Evolutionary conservation across 2,888 invertebrate species (phyloP).

Genomic region (Torymus texanus): DNA sequence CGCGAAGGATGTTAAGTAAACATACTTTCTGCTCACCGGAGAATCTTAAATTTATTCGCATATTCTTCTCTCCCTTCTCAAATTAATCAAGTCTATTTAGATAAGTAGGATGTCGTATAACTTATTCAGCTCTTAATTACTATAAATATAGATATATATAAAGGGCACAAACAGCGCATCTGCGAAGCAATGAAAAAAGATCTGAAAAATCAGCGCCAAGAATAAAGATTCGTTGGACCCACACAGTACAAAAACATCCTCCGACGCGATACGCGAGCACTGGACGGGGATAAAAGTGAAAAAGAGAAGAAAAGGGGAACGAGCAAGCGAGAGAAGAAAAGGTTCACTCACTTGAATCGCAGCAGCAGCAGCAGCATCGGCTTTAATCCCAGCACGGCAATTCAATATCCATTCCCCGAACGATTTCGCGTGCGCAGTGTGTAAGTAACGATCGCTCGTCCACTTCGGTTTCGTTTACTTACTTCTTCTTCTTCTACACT

Average conservation of each 20-base stretch:
- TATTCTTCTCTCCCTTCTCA: background rate
- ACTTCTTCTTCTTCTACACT: conserved; percentile 49
- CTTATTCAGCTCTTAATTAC: conserved; percentile 46
- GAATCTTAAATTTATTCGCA: background rate
- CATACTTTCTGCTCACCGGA: too few relatives aligned
- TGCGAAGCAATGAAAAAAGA: conserved; percentile 1
- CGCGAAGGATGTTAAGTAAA: too few relatives aligned
- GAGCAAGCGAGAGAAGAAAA: conserved; percentile 30
- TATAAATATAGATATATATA: conserved; percentile 26
- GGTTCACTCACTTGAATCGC: conserved; percentile 53
- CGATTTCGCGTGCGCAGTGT: conserved; percentile 60
- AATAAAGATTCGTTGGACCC: conserved; percentile 35
- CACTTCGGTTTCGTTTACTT: conserved; percentile 66
- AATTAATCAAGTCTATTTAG: conserved; percentile 29
- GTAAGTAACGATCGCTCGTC: conserved; percentile 63
- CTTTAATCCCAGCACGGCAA: conserved; percentile 63
- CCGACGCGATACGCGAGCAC: background rate
- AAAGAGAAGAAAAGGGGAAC: conserved; percentile 23
- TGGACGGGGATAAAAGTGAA: conserved; percentile 26
- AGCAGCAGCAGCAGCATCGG: conserved; percentile 21
- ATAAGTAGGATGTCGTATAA: conserved; percentile 24
- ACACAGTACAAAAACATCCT: conserved; percentile 13
- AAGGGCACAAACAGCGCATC: background rate
- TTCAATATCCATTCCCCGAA: conserved; percentile 65
- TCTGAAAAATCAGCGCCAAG: conserved; percentile 27